These are phyloP conservation scores for Andrena bicolor DNA, from an alignment of 2,888 invertebrate genomes.

Conservation along the genomic window DNA sequence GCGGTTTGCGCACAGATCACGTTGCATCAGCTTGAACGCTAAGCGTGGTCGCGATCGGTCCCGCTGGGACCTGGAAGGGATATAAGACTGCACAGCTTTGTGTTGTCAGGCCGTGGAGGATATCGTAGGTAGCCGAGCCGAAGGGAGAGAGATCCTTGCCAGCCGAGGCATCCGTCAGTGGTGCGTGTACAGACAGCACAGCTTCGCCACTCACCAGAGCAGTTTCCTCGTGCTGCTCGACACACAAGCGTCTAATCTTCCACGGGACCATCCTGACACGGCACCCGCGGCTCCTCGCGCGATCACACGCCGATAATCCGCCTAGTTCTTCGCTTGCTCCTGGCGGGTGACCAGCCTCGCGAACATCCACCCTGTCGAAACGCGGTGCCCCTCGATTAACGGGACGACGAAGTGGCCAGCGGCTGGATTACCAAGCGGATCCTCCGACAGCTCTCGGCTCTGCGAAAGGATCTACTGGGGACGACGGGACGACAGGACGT, in stretches of 20 bases:
- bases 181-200: slow-evolving; percentile 28
- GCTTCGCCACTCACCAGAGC: slow-evolving; percentile 13
- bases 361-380: background rate
- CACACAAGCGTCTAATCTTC: slow-evolving; percentile 6
- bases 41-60: slow-evolving; percentile 18
- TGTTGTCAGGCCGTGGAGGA: slow-evolving; percentile 39
- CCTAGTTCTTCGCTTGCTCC: background rate
- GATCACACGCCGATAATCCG: background rate
- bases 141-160: slow-evolving; percentile 51
- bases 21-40: slow-evolving; percentile 15
- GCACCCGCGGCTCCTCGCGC: background rate
- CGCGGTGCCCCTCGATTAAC: background rate
- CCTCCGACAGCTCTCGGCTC: background rate
- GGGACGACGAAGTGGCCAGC: background rate
- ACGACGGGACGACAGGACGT: background rate
- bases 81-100: slow-evolving; percentile 40
- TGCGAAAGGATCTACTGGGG: background rate
- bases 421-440: background rate
- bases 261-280: background rate
- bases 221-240: slow-evolving; percentile 31
- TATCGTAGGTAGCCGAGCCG: slow-evolving; percentile 33
- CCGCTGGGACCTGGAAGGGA: slow-evolving; percentile 49
- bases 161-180: slow-evolving; percentile 26
- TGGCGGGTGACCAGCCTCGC: background rate
- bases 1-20: background rate